A percentile compares a stretch with the other conserved stretches of the same genome.
Evolutionary conservation across 2,113 vertebrate species (phyloP).

Genomic region (Tichodroma muraria): DNA sequence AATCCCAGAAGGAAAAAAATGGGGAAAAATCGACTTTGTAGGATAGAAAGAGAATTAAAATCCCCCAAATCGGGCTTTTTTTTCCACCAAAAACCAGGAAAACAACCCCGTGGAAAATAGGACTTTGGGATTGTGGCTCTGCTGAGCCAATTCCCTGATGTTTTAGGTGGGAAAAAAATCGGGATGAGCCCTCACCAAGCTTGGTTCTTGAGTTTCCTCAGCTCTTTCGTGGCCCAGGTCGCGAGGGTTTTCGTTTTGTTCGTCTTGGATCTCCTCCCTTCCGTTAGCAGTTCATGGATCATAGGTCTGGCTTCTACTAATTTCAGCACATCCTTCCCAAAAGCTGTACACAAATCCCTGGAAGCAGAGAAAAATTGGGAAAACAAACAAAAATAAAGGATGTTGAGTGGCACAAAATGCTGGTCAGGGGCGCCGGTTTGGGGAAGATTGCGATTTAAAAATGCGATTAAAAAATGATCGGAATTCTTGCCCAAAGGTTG

Average conservation of each 20-base stretch:
- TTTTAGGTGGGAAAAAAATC: not conserved
- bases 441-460: not conserved
- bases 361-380: not conserved
- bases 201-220: conserved; percentile 97
- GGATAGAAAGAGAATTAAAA: fast-evolving
- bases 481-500: not conserved
- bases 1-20: not conserved
- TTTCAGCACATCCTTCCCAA: conserved; percentile 96
- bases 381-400: not conserved
- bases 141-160: not conserved
- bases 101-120: not conserved
- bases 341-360: conserved; percentile 94
- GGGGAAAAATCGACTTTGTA: not conserved
- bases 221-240: conserved; percentile 98
- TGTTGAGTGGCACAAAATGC: not conserved
- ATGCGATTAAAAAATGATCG: not conserved
- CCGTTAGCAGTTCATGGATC: conserved; percentile 95
- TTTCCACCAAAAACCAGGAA: not conserved
- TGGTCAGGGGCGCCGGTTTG: not conserved
- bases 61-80: not conserved
- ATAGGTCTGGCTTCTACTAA: conserved; percentile 93
- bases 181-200: conserved; percentile 80
- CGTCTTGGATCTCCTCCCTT: conserved; percentile 94
- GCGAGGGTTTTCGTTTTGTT: conserved; percentile 96
- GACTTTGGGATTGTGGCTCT: not conserved